These are phyloP conservation scores for Anolis sagrei DNA, from an alignment of 2,113 vertebrate genomes.

Conservation along the genomic window DNA sequence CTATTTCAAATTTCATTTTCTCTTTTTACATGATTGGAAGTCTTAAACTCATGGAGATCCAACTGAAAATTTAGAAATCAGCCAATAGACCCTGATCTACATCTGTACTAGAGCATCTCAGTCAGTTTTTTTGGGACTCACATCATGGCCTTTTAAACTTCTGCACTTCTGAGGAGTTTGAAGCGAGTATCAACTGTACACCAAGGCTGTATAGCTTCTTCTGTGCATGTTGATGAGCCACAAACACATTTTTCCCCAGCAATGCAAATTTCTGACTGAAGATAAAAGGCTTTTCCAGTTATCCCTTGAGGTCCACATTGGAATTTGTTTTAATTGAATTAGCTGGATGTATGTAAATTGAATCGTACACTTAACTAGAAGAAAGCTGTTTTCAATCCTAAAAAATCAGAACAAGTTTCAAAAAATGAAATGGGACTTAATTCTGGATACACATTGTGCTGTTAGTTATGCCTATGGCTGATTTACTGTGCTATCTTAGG, in stretches of 20 bases:
- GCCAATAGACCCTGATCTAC: not conserved
- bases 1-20: no score
- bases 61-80: not conserved
- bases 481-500: conserved; percentile 22
- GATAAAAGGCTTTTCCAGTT: conserved; percentile 58
- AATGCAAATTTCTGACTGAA: conserved; percentile 52
- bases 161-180: not conserved
- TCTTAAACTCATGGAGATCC: not conserved
- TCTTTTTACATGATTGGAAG: not conserved
- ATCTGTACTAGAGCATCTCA: not conserved
- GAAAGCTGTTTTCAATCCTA: not conserved
- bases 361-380: conserved; percentile 42
- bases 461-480: conserved; percentile 44
- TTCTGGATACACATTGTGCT: conserved; percentile 53
- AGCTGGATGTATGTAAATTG: conserved; percentile 66
- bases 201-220: not conserved
- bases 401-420: not conserved
- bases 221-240: conserved; percentile 1
- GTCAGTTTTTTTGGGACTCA: not conserved
- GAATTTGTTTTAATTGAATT: conserved; percentile 68
- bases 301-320: conserved; percentile 67
- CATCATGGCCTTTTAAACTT: not conserved
- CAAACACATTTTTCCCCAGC: conserved; percentile 46
- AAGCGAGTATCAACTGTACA: conserved; percentile 16
- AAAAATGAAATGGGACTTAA: not conserved